Evolutionary conservation across 2,797 vertebrate species (phyloP).

Genomic region (Coracias cyanogaster): DNA sequence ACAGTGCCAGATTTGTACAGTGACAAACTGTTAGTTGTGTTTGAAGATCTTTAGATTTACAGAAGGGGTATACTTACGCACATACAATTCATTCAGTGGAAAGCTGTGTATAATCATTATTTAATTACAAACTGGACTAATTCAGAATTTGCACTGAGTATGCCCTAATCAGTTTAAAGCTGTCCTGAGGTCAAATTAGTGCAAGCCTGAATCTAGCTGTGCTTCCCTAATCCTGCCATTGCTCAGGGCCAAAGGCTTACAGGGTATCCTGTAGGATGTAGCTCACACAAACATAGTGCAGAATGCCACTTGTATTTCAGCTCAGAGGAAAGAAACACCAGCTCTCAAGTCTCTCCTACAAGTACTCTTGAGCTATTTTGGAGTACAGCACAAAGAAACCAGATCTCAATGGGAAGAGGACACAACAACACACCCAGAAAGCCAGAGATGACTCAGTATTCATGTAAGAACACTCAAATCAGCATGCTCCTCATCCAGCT

Average conservation of each 20-base stretch:
- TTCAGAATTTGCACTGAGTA: not conserved
- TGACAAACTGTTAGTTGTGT: not conserved
- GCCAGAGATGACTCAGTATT: not conserved
- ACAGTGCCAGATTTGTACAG: not conserved
- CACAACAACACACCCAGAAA: not conserved
- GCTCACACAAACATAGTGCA: not conserved
- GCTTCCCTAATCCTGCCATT: not conserved
- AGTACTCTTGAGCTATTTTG: not conserved
- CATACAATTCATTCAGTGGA: not conserved
- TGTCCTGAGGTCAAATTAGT: not conserved
- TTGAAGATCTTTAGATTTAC: not conserved
- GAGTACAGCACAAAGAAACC: not conserved
- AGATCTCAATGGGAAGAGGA: not conserved
- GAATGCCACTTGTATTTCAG: not conserved
- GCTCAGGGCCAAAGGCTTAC: not conserved
- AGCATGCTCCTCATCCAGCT: not conserved
- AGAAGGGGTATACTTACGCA: not conserved
- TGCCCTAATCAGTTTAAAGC: not conserved
- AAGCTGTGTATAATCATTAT: not conserved
- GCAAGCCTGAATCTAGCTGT: not conserved
- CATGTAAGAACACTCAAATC: not conserved
- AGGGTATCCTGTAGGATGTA: not conserved
- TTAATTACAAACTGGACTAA: not conserved
- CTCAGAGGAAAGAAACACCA: not conserved
- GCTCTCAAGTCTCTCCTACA: not conserved